Percentiles rank a stretch among this genome's conserved stretches.
These are phyloP conservation scores for Clinocottus analis DNA, from an alignment of 2,113 vertebrate genomes.

Conservation along the genomic window DNA sequence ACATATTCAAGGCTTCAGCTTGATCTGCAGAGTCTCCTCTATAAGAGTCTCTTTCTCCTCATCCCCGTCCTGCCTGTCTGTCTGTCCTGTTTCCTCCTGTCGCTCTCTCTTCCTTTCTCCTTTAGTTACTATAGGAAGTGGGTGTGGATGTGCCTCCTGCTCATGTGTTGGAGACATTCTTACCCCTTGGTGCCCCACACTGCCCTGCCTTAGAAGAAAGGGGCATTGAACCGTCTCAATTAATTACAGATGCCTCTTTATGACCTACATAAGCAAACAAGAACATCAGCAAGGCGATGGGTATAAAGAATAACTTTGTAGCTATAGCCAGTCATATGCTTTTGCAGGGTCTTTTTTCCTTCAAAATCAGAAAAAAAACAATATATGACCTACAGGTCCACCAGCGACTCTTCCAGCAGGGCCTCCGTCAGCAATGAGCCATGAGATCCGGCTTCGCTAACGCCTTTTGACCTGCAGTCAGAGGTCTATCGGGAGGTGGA, in stretches of 20 bases:
- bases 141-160: neutral
- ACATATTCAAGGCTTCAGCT: constrained; percentile 57
- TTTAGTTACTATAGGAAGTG: neutral
- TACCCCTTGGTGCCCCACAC: neutral
- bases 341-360: no score
- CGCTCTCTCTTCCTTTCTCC: neutral
- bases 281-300: neutral
- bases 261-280: neutral
- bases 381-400: neutral
- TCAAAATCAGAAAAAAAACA: neutral
- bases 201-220: neutral
- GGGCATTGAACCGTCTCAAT: neutral
- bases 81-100: constrained; percentile 3
- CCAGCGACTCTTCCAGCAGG: neutral
- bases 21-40: constrained; percentile 45
- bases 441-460: neutral
- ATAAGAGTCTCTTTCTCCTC: constrained; percentile 4
- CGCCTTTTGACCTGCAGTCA: neutral
- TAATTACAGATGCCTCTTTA: neutral
- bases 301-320: no score
- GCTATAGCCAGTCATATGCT: no score
- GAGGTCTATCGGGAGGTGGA: neutral
- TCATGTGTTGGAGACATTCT: neutral
- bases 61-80: constrained; percentile 8
- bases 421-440: neutral